Base-by-base conservation (phyloP, 2,797 vertebrate genomes). In the Varecia variegata region DNA sequence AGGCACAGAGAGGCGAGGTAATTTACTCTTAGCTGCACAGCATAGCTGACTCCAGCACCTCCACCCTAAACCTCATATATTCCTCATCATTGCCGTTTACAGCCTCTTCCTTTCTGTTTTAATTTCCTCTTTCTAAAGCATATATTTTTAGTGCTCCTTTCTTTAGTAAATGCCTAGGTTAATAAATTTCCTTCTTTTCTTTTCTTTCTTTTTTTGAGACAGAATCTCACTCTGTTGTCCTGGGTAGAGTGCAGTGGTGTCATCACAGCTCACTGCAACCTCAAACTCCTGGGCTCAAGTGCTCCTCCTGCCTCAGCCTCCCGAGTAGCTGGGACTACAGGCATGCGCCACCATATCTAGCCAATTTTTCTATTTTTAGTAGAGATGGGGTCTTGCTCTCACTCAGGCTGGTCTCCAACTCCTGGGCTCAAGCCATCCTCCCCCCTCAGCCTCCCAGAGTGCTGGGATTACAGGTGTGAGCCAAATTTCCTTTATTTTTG, bases 41-140 rank as follows among this genome's bases (percentile, higher is more conserved):
- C 23, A 4, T 0, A 5, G 20, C 30, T 15, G 21, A 40, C 18
- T 35, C 23, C 32, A 40, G 12, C 5, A 21, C 2, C 79, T 30
- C 10, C 0, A 17, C 11, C 20, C 18, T 25, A 7, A 77, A 52
- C 5, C 32, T 11, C 5, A 14, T 15, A 3, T 45, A 23, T 18
- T 6, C 17, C 32, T 60, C 93, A 35, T 25, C 58, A 18, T 20
- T 14, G 45, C 0, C 7, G 11, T 3, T 10, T 60, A 3, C 4
- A 18, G 1, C 12, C 4, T 2, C 23, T 15, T 18, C 5, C n/a
- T 62, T 85, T 56, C 65, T 58, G 18, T 11, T 81, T 60, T 88
- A 14, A 7, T 71, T 76, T 47, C 17, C 54, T 92, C 27, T 73
- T 92, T 4, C 23, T 40, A 67, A 85, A 88, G 45, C 43, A 83